Evolutionary conservation across 2,888 invertebrate genomes (phyloP), one percentile per base, ranked within the genome.

Genomic region (Spodoptera exigua): DNA sequence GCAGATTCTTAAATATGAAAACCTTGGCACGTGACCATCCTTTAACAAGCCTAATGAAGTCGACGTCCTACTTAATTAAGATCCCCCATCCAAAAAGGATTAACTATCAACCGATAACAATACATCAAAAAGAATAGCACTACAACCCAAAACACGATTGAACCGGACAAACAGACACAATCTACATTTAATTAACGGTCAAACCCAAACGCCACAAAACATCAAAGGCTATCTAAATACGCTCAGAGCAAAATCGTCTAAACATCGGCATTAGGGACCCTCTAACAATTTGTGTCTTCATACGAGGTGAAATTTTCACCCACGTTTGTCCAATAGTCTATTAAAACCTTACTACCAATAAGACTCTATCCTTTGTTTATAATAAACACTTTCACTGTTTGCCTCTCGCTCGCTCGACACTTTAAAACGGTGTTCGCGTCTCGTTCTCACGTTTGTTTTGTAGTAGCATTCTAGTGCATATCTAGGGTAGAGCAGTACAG

Each of bases 331-430:
- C 91, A 88, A 91, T 91, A 90, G 91, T 78, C 77, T 78, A 77
- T 77, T 77, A 77, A 77, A 77, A 78, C 77, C 77, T 73, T 77
- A 77, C 89, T 90, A 91, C 92, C 93, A 92, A 92, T 92, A 92
- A 92, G 91, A 90, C 92, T 89, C 85, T 88, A 91, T 92, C 91
- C 93, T 92, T 92, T 93, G 93, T 92, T 93, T 93, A 93, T 92
- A 90, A 93, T 93, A 93, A 93, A 93, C 93, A 92, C 91, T 91
- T 92, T 90, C 90, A 81, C 89, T 86, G 84, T 64, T 62, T 48
- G 71, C 73, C 39, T 89, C 89, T 76, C 82, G 70, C 41, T 89
- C 76, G 14, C 61, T 56, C 83, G 12, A 37, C 48, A 12, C 39
- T 41, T 59, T 13, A 12, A 17, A 43, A 13, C 13, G 18, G 47